Evolutionary conservation across 2,797 vertebrate species (phyloP), one percentile per base, ranked within the genome.

Genomic region (Oceanodroma leucorhoa): DNA sequence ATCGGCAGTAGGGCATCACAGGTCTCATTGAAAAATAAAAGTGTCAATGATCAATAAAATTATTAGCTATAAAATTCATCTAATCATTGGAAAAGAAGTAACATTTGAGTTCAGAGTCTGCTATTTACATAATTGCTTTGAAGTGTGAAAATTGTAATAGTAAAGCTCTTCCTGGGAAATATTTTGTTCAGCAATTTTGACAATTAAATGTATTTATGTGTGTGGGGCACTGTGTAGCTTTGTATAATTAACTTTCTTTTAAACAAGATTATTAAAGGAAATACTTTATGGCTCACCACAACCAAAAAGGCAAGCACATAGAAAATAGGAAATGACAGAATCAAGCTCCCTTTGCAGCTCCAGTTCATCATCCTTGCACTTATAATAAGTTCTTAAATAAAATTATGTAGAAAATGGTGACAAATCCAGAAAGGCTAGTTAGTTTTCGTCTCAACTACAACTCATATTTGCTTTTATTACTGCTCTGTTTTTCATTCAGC

Each of bases 241-340:
- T 65, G 34, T 58, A 60, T 58, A 93, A 75, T 78, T 88, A 87
- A 70, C 21, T 91, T 95, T 73, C 29, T 89, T 94, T 84, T 72
- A 72, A 69, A 71, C 2, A 0, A 58, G 78, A 55, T 82, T 94
- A 76, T 87, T 87, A 91, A 94, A 78, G 50, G 1, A 80, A 94
- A 84, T 81, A 90, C 29, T 87, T 80, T 43, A 81, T 77, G 43
- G 65, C 2, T 4, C 21, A 70, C 51, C 30, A 82, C 51, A 88
- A 38, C 14, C 30, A 66, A 26, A 91, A 90, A 83, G 26, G 23
- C 16, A 96, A 93, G 30, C 26, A 72, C 54, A 58, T 0, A 75
- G 43, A 48, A 94, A 91, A 87, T 24, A 55, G 26, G 11, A 86
- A 79, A 86, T 26, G 15, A 51, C 43, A 92, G 60, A 89, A 71